Evolutionary conservation across 1,140 invertebrate species (phyloP), one percentile per base, ranked within the genome.

Genomic region (Brachionus paranguensis): DNA sequence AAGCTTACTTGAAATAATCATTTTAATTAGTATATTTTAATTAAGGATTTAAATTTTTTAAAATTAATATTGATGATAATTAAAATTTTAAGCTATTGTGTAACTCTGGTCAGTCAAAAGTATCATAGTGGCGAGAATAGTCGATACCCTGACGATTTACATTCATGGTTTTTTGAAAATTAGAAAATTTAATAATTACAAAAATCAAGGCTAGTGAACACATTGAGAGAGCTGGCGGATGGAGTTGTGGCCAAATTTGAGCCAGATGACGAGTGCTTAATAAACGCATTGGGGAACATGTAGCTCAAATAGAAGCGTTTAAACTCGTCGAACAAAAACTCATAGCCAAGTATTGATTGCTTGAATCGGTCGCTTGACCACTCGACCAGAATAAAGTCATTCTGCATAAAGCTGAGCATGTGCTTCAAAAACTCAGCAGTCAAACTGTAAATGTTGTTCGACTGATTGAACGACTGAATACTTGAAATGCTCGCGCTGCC

Each of bases 261-360:
- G 92, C 33, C 33, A 6, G 90, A 87, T 94, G 93, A 87, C 11
- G 27, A 43, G 17, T 72, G 68, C 11, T 96, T 64, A 14, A 64
- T 37, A n/a, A 81, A 81, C 50, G 33, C 97, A 86, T 94, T 92
- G 1, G 95, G 95, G 89, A 96, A 96, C 86, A 98, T 94, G 86
- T 94, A 92, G 41, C 93, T 93, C 84, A 98, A 91, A 89, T 98
- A 98, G 87, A 94, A 94, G 53, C 93, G 90, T 90, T 96, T 96
- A 87, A 98, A 98, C 86, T 93, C 93, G 88, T 97, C 93, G 88
- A 98, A 92, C 79, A 98, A 90, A 91, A 97, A 98, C 55, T 93
- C 93, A 90, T 98, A 97, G 86, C 93, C 93, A 87, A 27, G 27
- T 20, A 29, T n/a, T 7, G 45, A 27, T n/a, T 76, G 55, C 27